Percentiles rank a stretch among this genome's conserved stretches.
Evolutionary conservation across 2,888 invertebrate genomes (phyloP).

Genomic region (Drosophila mercatorum): DNA sequence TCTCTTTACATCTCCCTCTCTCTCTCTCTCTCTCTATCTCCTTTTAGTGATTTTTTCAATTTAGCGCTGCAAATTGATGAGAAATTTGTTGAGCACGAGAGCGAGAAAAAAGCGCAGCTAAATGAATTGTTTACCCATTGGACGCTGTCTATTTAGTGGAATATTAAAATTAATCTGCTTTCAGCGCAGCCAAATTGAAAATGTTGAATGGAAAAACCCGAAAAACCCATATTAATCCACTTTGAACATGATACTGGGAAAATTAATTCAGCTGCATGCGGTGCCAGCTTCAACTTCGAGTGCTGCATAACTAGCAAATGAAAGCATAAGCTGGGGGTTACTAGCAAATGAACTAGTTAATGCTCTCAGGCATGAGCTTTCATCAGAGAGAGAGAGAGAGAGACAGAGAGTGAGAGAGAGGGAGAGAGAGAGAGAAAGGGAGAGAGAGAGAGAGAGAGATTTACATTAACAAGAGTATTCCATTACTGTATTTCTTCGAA

Average conservation of each 20-base stretch:
- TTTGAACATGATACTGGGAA: conserved; percentile 6
- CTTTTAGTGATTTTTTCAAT: conserved; percentile 38
- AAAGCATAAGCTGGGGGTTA: too few species aligned
- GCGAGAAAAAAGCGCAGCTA: conserved; percentile 4
- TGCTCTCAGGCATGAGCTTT: not conserved
- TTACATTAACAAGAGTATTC: not conserved
- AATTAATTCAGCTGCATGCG: not conserved
- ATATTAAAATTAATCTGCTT: conserved; percentile 52
- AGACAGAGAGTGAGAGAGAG: too few species aligned
- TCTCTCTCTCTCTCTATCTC: not conserved
- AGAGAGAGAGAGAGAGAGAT: not conserved
- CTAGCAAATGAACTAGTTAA: not conserved
- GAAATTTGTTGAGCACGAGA: conserved; percentile 41
- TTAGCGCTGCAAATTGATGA: conserved; percentile 67
- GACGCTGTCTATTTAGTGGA: conserved; percentile 27
- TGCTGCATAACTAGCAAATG: not conserved
- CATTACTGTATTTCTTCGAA: not conserved
- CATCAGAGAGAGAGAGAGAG: not conserved
- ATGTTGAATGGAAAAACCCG: conserved; percentile 15
- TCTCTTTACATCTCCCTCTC: conserved; percentile 27
- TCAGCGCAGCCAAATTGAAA: conserved; percentile 32
- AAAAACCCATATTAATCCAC: conserved; percentile 27
- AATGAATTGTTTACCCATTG: conserved; percentile 57
- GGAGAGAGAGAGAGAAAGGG: not conserved
- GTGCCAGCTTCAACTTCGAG: not conserved